These are phyloP conservation scores for Turnix velox DNA, from an alignment of 2,113 vertebrate species.

Conservation along the genomic window DNA sequence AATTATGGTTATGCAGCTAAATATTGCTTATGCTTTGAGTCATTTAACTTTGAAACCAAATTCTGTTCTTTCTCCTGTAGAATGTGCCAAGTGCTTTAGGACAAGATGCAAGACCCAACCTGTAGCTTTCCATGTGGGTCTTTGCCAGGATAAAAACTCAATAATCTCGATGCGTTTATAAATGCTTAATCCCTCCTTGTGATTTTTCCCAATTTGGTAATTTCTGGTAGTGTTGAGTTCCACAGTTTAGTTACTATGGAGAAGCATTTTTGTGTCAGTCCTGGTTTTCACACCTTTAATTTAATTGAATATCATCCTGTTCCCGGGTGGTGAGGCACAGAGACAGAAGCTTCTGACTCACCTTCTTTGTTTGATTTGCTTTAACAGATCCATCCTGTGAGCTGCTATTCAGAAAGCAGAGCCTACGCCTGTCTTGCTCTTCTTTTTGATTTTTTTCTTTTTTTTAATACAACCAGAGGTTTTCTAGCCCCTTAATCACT, in stretches of 20 bases:
- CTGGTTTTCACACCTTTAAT: background rate
- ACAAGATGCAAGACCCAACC: background rate
- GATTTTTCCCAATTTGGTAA: background rate
- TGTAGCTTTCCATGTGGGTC: background rate
- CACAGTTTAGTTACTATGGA: background rate
- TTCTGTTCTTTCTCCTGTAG: background rate
- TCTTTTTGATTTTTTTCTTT: too few relatives aligned
- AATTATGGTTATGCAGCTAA: too few relatives aligned
- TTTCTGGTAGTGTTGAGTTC: background rate
- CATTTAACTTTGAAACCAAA: background rate
- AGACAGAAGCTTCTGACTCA: background rate
- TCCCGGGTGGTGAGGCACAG: background rate
- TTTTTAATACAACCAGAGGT: background rate
- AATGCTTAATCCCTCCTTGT: background rate
- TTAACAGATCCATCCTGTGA: background rate
- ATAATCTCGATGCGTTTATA: background rate
- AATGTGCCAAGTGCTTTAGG: background rate
- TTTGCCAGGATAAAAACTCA: background rate
- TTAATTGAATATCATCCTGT: background rate
- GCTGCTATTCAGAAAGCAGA: background rate
- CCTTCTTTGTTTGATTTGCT: background rate
- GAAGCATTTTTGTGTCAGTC: background rate
- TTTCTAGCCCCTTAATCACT: background rate
- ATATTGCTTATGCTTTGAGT: too few relatives aligned
- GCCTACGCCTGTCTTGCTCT: fast-evolving